Evolutionary conservation across 2,797 vertebrate species (phyloP).

Genomic region (Hozukius guyotensis): DNA sequence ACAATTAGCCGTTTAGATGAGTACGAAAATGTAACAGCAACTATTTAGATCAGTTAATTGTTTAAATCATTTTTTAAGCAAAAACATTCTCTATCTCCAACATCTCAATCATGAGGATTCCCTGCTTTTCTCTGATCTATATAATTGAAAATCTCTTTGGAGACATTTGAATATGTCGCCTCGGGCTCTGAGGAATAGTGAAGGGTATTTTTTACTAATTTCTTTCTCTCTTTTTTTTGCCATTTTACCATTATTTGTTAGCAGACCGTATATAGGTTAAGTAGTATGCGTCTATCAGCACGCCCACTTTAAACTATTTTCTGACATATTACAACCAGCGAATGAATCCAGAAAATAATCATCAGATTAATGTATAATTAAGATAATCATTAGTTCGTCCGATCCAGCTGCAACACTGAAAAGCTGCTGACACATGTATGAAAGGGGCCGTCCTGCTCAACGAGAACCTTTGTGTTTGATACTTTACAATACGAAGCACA

Average conservation of each 20-base stretch:
- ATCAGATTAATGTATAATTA: background rate
- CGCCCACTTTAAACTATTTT: background rate
- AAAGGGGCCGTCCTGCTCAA: background rate
- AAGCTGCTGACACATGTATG: background rate
- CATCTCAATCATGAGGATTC: background rate
- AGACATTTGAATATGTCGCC: background rate
- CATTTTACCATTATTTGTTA: background rate
- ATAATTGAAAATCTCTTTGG: background rate
- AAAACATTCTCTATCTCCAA: background rate
- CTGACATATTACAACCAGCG: background rate
- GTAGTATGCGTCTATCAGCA: background rate
- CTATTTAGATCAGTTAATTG: background rate
- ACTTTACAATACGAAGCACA: background rate
- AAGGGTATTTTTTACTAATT: background rate
- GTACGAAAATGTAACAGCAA: background rate
- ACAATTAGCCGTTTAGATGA: background rate
- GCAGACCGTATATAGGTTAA: background rate
- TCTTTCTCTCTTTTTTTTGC: background rate
- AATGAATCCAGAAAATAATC: background rate
- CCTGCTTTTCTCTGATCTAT: background rate
- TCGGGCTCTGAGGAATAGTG: background rate
- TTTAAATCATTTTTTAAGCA: background rate
- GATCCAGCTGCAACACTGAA: background rate
- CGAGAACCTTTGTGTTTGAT: background rate
- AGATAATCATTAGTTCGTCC: background rate